Evolutionary conservation across 2,797 vertebrate genomes (phyloP), one percentile per base, ranked within the genome.

Genomic region (Myripristis jacobus): DNA sequence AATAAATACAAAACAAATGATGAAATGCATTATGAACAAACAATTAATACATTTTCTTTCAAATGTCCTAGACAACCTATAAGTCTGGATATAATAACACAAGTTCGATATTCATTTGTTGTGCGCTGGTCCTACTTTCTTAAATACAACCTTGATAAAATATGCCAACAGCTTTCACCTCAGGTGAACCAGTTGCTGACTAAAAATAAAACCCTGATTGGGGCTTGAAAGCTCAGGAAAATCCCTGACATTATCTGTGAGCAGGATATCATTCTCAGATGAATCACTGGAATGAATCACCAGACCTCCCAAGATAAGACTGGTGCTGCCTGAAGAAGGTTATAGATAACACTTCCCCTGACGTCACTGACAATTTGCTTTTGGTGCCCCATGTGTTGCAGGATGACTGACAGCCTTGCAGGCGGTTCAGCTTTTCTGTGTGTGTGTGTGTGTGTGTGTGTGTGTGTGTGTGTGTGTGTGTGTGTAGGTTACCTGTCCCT

Each of bases 401-500:
- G 6, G 19, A 21, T 19, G 36, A 16, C 15, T 46, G 34, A 6
- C 25, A 51, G 0, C 15, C 29, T 22, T 12, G 24, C 54, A 9
- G n/a, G 3, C n/a, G 18, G 50, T 2, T 31, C 13, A 10, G 27
- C 8, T 56, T 12, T 31, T 22, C 43, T 22, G 29, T 41, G 27
- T 12, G 27, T n/a, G 12, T 48, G 27, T 55, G 38, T 56, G 36
- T 46, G 64, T 47, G 53, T 58, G 27, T 48, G 29, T 68, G 53
- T 57, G 54, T 68, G 21, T 58, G 54, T 51, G 46, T 27, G 19
- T 9, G 36, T 44, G 36, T 62, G 24, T 48, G 19, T 38, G 48
- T 52, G 31, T 41, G 18, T 48, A 21, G 6, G 31, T 87, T 69
- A 95, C 94, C 94, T 95, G 95, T 38, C 94, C 95, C 85, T 95